Conservation (phyloP, 2,888 invertebrate species). For the Choreutis nemorana region DNA sequence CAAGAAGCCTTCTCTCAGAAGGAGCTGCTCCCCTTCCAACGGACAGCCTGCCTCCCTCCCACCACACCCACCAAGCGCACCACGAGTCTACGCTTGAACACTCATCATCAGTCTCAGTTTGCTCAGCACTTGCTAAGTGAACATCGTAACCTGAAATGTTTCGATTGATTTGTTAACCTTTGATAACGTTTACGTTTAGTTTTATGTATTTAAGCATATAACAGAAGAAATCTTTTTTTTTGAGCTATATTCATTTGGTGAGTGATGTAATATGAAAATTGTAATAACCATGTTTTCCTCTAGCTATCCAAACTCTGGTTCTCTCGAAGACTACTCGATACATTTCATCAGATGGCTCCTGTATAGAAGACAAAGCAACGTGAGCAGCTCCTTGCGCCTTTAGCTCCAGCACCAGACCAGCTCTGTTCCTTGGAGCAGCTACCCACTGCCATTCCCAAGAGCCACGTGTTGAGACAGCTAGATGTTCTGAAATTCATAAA, state of each 20-base stretch:
- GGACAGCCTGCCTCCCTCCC: conserved; percentile 67
- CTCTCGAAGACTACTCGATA: conserved; percentile 70
- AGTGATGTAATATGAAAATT: too few relatives aligned
- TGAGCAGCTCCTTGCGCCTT: conserved; percentile 65
- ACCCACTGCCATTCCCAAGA: conserved; percentile 74
- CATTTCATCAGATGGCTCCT: conserved; percentile 67
- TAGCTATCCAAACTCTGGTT: conserved; percentile 70
- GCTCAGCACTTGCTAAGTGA: conserved; percentile 66
- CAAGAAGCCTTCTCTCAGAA: conserved; percentile 61
- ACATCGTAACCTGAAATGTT: conserved; percentile 67
- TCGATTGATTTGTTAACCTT: too few relatives aligned
- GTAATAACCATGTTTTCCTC: conserved; percentile 69
- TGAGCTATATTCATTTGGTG: not conserved
- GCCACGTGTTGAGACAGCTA: conserved; percentile 68
- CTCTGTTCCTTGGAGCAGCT: conserved; percentile 68
- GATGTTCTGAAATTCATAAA: conserved; percentile 56
- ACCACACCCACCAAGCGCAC: conserved; percentile 74
- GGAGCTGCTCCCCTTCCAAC: conserved; percentile 68
- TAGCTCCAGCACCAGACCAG: conserved; percentile 69
- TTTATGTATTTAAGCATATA: not conserved
- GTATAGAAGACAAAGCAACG: conserved; percentile 63
- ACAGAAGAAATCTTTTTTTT: not conserved
- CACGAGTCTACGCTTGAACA: conserved; percentile 51
- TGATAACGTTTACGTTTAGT: too few relatives aligned
- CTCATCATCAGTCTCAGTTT: conserved; percentile 64